These are phyloP conservation scores for Archips crataeganus DNA, from an alignment of 2,888 invertebrate genomes.

Conservation along the genomic window DNA sequence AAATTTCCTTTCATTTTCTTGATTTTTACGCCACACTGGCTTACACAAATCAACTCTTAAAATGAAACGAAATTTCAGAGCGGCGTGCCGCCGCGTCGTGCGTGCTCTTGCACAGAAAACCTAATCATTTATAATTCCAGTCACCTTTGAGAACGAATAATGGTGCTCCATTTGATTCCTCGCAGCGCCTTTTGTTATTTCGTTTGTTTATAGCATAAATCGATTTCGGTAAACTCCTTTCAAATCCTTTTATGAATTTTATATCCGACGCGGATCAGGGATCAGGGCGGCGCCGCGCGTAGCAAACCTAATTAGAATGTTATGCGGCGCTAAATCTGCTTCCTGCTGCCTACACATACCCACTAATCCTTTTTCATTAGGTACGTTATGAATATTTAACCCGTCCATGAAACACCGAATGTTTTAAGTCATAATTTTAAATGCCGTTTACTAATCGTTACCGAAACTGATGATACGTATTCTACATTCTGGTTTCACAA, in stretches of 20 bases:
- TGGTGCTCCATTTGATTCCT: not conserved
- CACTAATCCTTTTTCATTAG: conserved; percentile 1
- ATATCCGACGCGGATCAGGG: not conserved
- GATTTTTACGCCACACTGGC: not conserved
- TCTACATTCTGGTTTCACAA: not conserved
- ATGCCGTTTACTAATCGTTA: not conserved
- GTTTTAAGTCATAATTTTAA: not conserved
- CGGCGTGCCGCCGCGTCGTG: not conserved
- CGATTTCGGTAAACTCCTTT: conserved; percentile 1
- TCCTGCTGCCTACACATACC: not conserved
- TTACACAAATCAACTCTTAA: conserved; percentile 6
- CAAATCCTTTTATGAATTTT: not conserved
- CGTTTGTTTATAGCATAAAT: conserved; percentile 7
- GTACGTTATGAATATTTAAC: conserved; percentile 7
- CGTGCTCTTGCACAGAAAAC: conserved; percentile 5
- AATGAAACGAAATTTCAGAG: not conserved
- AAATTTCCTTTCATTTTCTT: not conserved
- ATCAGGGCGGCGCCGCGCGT: not conserved
- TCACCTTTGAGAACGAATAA: conserved; percentile 7
- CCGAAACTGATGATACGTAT: not conserved
- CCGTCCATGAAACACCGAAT: not conserved
- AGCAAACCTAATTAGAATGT: conserved; percentile 5
- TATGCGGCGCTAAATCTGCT: not conserved
- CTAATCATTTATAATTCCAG: conserved; percentile 10
- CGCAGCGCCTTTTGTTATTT: conserved; percentile 8